These are phyloP conservation scores for Ictidomys tridecemlineatus DNA, from an alignment of 2,113 vertebrate genomes.

Conservation along the genomic window DNA sequence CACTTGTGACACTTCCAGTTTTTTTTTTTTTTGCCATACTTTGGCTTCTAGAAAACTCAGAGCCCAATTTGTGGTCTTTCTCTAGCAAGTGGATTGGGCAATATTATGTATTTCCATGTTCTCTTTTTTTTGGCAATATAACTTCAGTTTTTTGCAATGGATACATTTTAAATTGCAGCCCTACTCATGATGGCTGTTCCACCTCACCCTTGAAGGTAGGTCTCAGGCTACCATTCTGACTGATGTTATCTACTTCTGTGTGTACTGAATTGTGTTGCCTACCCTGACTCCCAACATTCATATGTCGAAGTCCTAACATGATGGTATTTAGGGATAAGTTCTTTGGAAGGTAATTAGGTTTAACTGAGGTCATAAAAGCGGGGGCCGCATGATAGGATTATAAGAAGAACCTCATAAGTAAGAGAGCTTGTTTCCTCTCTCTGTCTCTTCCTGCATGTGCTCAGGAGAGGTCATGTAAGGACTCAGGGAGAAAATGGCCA, in stretches of 20 bases:
- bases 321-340: not conserved
- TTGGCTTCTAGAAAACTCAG: not conserved
- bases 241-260: not conserved
- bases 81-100: not conserved
- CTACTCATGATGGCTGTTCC: not conserved
- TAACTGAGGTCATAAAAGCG: not conserved
- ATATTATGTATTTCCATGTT: not conserved
- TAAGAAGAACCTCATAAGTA: not conserved
- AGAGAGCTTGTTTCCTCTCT: not conserved
- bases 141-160: not conserved
- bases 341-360: not conserved
- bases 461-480: not conserved
- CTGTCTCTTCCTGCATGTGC: not conserved
- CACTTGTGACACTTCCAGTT: not conserved
- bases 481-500: not conserved
- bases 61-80: not conserved
- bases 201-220: not conserved
- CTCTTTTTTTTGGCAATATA: not conserved
- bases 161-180: not conserved
- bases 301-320: not conserved
- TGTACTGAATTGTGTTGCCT: not conserved
- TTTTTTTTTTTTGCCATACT: not conserved
- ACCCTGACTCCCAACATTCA: not conserved
- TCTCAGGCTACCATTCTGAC: not conserved
- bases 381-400: not conserved